phyloP scores from a whole-genome alignment of 2,797 vertebrate species.

The Neosilurus mollespiculum region DNA sequence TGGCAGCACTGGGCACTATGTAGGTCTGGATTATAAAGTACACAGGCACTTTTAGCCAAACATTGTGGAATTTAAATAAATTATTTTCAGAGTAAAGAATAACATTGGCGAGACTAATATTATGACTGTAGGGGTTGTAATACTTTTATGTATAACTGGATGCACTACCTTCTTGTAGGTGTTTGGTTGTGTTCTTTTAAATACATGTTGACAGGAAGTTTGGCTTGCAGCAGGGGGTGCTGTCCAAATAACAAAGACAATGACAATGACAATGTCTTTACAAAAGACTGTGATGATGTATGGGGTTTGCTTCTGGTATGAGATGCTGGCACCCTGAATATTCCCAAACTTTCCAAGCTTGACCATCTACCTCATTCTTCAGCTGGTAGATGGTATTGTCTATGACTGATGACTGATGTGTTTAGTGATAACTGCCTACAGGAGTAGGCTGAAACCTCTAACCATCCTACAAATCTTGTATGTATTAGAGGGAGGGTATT shows the following conservation, averaged over 20 bases:
- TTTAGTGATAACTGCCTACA: background rate
- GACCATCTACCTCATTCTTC: background rate
- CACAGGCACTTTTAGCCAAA: background rate
- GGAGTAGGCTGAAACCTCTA: background rate
- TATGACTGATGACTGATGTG: background rate
- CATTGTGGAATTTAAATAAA: background rate
- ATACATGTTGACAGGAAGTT: too few relatives aligned
- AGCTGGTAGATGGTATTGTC: background rate
- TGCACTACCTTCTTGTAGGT: background rate
- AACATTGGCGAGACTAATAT: background rate
- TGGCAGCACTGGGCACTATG: slow-evolving; percentile 87
- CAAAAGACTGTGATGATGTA: too few relatives aligned
- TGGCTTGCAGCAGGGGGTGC: background rate
- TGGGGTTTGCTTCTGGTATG: background rate
- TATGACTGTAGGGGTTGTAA: background rate
- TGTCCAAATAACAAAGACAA: background rate
- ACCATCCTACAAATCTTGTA: background rate
- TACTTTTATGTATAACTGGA: background rate
- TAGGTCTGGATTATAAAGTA: slow-evolving; percentile 80
- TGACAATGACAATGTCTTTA: background rate
- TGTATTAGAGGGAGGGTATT: background rate
- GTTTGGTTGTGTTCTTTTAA: background rate
- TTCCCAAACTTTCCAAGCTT: background rate
- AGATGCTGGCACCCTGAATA: background rate
- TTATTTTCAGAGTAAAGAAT: background rate